Percentiles rank a stretch among this genome's conserved stretches.
Conservation (phyloP, 2,113 vertebrate genomes). For the Martes martes region DNA sequence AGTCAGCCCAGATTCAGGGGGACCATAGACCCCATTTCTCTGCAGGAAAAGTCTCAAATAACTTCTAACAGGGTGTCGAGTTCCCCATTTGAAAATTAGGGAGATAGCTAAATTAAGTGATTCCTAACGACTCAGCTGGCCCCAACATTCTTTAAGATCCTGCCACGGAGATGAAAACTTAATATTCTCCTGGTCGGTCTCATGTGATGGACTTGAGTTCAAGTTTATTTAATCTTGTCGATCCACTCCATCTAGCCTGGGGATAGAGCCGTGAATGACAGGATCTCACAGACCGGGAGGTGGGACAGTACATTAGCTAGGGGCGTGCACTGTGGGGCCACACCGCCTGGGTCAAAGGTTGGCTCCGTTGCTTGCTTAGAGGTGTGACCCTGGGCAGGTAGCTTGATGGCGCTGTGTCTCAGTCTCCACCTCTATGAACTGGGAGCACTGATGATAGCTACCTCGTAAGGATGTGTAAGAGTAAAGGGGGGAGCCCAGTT, state of each 20-base stretch:
- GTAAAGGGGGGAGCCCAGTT: not conserved
- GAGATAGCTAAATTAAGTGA: not conserved
- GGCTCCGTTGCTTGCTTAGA: not conserved
- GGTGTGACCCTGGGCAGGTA: not conserved
- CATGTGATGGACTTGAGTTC: no score
- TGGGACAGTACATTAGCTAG: rapidly evolving
- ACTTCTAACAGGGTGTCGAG: not conserved
- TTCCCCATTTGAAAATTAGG: not conserved
- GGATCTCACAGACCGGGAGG: no score
- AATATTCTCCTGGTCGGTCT: not conserved
- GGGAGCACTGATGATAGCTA: not conserved
- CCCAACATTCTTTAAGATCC: not conserved
- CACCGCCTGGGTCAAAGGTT: not conserved
- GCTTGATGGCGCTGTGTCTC: rapidly evolving
- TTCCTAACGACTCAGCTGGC: not conserved
- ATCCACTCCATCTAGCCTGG: not conserved
- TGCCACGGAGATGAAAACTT: not conserved
- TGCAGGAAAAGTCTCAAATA: not conserved
- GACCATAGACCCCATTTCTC: not conserved
- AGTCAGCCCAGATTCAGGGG: not conserved
- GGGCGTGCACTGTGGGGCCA: not conserved
- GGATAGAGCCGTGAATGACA: not conserved
- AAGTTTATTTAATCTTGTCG: not conserved
- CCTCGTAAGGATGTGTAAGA: not conserved
- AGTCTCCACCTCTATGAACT: not conserved